Evolutionary conservation across 2,113 vertebrate species (phyloP).

Genomic region (Cyanoderma ruficeps): DNA sequence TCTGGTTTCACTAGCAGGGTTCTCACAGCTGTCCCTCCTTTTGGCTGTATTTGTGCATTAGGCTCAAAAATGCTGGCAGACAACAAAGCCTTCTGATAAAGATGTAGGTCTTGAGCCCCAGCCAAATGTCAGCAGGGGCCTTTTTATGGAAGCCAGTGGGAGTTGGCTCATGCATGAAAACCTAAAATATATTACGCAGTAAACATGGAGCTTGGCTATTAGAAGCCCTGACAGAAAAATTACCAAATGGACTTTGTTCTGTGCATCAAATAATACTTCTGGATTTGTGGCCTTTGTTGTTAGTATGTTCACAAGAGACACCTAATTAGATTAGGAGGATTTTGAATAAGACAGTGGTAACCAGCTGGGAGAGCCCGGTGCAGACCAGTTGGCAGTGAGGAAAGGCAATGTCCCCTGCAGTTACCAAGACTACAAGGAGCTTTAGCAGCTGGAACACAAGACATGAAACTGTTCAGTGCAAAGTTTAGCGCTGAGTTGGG

Average conservation of each 20-base stretch:
- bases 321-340: conserved; percentile 35
- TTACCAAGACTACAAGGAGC: not conserved
- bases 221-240: not conserved
- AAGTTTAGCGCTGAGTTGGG: not conserved
- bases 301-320: not conserved
- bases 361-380: not conserved
- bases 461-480: not conserved
- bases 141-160: not conserved
- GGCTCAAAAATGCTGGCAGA: not conserved
- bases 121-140: conserved; percentile 29
- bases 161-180: not conserved
- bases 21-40: not conserved
- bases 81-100: conserved; percentile 1
- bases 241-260: not conserved
- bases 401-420: not conserved
- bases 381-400: fast-evolving
- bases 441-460: not conserved
- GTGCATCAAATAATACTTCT: not conserved
- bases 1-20: not conserved
- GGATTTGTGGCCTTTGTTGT: not conserved
- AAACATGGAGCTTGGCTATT: not conserved
- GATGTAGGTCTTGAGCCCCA: conserved; percentile 2
- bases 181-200: not conserved
- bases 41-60: not conserved
- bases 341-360: not conserved